Base-by-base conservation (phyloP, 2,113 vertebrate species). In the Saimiri boliviensis region DNA sequence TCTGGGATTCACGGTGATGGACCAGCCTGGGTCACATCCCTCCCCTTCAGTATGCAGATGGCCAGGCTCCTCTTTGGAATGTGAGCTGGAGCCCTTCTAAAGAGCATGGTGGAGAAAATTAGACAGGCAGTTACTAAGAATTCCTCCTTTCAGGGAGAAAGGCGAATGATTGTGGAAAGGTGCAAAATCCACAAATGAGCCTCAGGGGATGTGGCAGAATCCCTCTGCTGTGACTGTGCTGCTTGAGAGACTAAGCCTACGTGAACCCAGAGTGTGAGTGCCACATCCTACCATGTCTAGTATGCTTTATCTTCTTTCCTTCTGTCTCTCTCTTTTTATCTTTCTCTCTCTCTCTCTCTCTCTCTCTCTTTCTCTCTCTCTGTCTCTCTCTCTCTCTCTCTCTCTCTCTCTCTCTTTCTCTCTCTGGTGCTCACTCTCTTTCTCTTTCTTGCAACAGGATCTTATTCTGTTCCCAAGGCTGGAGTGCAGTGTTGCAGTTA, bases 1-100 rank as follows among this genome's bases (percentile, higher is more conserved):
- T 14, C n/a, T 49, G 25, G 42, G 25, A 40, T 73, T 73, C 73
- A 68, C 32, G 2, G 63, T 30, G 63, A 20, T 23, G 45, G 35
- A 21, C 47, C 5, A 0, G 14, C 19, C 40, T 60, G 27, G 11
- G 4, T 73, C 40, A 4, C 4, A 9, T 19, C 5, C 1, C 30
- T 85, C 70, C 35, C 58, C 71, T 58, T 79, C 27, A 42, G 5
- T 35, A 20, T 0, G 1, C 20, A 80, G 60, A 47, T 58, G 40
- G 40, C 12, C 76, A 49, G 45, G 19, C 5, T 47, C 49, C 40
- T 42, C 10, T 40, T 73, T 66, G n/a, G 68, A 82, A 66, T n/a
- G 3, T 32, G 5, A 2, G 11, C 2, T 42, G 20, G 52, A 77
- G 52, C 13, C 47, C 23, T 60, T 80, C 25, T 71, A 42, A 56